phyloP scores from a whole-genome alignment of 2,888 invertebrate species.

The Shargacucullia verbasci region DNA sequence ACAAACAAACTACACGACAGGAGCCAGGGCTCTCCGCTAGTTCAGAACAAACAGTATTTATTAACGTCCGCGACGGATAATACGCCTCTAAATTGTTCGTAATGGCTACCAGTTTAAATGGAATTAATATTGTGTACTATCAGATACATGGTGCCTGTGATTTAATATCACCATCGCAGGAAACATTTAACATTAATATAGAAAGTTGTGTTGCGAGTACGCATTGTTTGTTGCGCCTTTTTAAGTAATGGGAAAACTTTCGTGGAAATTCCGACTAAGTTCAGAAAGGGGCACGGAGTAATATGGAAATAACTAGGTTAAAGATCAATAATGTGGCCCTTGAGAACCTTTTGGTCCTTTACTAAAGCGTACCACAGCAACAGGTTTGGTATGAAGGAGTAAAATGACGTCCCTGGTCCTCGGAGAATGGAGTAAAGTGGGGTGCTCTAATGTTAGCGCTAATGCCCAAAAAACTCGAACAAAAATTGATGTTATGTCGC shows the following conservation, averaged over 20 bases:
- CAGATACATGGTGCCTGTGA: slow-evolving; percentile 59
- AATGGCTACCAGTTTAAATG: slow-evolving; percentile 72
- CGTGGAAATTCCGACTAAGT: background rate
- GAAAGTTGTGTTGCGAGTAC: slow-evolving; percentile 53
- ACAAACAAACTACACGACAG: slow-evolving; percentile 43
- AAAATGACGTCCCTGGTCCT: no score
- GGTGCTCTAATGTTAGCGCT: no score
- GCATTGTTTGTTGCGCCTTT: slow-evolving; percentile 33
- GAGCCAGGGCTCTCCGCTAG: slow-evolving; percentile 34
- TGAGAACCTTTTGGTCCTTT: no score
- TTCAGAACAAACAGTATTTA: slow-evolving; percentile 53
- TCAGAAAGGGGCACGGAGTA: background rate
- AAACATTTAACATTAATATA: slow-evolving; percentile 58
- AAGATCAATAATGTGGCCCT: no score
- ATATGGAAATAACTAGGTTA: no score
- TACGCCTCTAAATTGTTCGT: slow-evolving; percentile 60
- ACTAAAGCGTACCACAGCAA: no score
- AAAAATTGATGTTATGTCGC: no score
- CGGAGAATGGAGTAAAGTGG: no score
- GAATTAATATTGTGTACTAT: slow-evolving; percentile 64
- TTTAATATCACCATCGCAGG: slow-evolving; percentile 63
- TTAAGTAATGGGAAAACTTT: slow-evolving; percentile 16
- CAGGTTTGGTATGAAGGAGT: no score
- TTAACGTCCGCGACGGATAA: slow-evolving; percentile 57
- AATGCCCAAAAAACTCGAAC: no score